Evolutionary conservation across 2,797 vertebrate genomes (phyloP), one percentile per base, ranked within the genome.

Genomic region (Hypotaenidia philippensis): DNA sequence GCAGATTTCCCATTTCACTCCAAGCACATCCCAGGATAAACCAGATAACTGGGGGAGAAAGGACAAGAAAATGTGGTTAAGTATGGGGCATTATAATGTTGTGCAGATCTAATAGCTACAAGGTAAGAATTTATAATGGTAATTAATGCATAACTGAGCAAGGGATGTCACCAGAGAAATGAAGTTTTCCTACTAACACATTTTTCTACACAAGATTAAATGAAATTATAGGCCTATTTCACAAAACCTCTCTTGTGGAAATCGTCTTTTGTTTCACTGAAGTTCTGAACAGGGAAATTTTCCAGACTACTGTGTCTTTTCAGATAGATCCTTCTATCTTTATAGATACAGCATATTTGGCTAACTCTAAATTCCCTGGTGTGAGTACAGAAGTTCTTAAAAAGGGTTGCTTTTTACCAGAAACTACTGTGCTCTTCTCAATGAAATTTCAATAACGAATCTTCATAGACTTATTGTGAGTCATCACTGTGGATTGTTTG

Each of bases 61-160:
- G 59, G 79, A 85, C 31, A 82, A 77, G 75, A 32, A 83, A 85
- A 77, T n/a, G 17, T 81, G 45, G 7, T n/a, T n/a, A 75, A 77
- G 44, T 64, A 63, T 4, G 14, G 66, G 45, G 23, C 60, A 83
- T 83, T 88, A 40, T 57, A 76, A 82, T 40, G 56, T 72, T 70
- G 40, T 27, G 5, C 40, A 91, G 60, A 80, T 53, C 44, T 87
- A 87, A 94, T 36, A 85, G 69, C 72, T 85, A 60, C 72, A 70
- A 92, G 75, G 65, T 86, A 92, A 91, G 69, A 85, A 89, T 69
- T 89, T 82, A 52, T 79, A 82, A 89, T 76, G 25, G 26, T 56
- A 94, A 91, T 91, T 89, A 87, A 94, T 85, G 53, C 60, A 47
- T 34, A 87, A 89, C 27, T 68, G 76, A 89, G 50, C 10, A 55